phyloP scores from a whole-genome alignment of 1,140 invertebrate species.

The Drosophila pruinosa region DNA sequence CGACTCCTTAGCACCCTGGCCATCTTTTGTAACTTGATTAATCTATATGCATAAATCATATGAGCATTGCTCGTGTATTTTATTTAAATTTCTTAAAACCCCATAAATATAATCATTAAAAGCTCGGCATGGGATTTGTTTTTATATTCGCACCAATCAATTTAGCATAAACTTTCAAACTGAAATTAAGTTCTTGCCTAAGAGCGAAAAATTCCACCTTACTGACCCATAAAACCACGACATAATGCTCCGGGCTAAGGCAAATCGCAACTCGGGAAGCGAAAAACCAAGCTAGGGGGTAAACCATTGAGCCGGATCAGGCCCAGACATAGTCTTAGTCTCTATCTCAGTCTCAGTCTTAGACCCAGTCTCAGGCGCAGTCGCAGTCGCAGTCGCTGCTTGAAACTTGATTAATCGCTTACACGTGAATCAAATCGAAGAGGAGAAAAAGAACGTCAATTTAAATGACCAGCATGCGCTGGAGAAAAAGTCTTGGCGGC shows the following conservation, averaged over 20 bases:
- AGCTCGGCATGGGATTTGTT: slow-evolving; percentile 63
- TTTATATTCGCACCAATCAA: slow-evolving; percentile 61
- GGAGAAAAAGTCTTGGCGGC: slow-evolving; percentile 28
- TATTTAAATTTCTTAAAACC: slow-evolving; percentile 6
- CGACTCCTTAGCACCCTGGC: background rate
- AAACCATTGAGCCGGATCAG: slow-evolving; percentile 1
- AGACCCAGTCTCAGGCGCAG: background rate
- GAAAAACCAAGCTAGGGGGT: slow-evolving; percentile 31
- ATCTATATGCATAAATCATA: slow-evolving; percentile 2
- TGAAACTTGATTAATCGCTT: slow-evolving; percentile 75
- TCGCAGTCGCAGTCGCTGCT: slow-evolving; percentile 40
- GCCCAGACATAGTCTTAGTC: slow-evolving; percentile 4
- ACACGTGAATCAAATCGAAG: slow-evolving; percentile 74
- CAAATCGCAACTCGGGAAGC: slow-evolving; percentile 7
- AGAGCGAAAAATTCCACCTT: slow-evolving; percentile 65
- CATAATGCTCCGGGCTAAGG: slow-evolving; percentile 47
- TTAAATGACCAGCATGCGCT: slow-evolving; percentile 61
- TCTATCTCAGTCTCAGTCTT: background rate
- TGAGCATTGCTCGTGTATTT: background rate
- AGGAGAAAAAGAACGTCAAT: slow-evolving; percentile 53
- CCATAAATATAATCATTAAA: slow-evolving; percentile 47
- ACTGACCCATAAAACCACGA: slow-evolving; percentile 68
- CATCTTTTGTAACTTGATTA: slow-evolving; percentile 7
- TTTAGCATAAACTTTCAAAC: slow-evolving; percentile 69
- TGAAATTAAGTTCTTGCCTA: slow-evolving; percentile 33